These are phyloP conservation scores for Bimastos eiseni DNA, from an alignment of 2,888 invertebrate species.

Conservation along the genomic window DNA sequence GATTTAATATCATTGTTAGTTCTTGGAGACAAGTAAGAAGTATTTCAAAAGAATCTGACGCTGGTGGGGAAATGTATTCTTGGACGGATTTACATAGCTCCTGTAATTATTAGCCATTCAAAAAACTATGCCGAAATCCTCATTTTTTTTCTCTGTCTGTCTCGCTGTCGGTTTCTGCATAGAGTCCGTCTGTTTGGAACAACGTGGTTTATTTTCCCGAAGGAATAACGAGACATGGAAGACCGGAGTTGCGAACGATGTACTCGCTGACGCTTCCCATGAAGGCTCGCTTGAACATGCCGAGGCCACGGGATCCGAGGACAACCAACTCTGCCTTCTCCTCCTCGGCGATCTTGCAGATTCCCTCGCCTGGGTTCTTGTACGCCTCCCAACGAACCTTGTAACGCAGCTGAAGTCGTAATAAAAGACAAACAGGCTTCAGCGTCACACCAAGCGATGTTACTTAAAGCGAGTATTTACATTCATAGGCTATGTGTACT, in stretches of 20 bases:
- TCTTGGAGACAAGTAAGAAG: too few relatives aligned
- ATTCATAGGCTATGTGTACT: too few relatives aligned
- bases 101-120: too few relatives aligned
- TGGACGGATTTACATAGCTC: too few relatives aligned
- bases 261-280: slow-evolving; percentile 45
- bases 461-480: too few relatives aligned
- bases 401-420: slow-evolving; percentile 40
- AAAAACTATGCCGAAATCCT: too few relatives aligned
- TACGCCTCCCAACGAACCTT: slow-evolving; percentile 40
- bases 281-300: slow-evolving; percentile 34
- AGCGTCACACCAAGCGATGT: not conserved
- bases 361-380: slow-evolving; percentile 44
- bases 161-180: not conserved
- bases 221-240: slow-evolving; percentile 40
- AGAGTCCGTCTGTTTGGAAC: not conserved
- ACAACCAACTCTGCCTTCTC: slow-evolving; percentile 42
- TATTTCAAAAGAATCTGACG: too few relatives aligned
- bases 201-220: not conserved
- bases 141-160: not conserved
- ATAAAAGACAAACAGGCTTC: not conserved
- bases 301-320: slow-evolving; percentile 43
- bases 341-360: slow-evolving; percentile 42
- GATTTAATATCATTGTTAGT: too few relatives aligned
- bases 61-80: too few relatives aligned
- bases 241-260: slow-evolving; percentile 38